phyloP scores from a whole-genome alignment of 1,140 invertebrate species.

The Anthonomus grandis region DNA sequence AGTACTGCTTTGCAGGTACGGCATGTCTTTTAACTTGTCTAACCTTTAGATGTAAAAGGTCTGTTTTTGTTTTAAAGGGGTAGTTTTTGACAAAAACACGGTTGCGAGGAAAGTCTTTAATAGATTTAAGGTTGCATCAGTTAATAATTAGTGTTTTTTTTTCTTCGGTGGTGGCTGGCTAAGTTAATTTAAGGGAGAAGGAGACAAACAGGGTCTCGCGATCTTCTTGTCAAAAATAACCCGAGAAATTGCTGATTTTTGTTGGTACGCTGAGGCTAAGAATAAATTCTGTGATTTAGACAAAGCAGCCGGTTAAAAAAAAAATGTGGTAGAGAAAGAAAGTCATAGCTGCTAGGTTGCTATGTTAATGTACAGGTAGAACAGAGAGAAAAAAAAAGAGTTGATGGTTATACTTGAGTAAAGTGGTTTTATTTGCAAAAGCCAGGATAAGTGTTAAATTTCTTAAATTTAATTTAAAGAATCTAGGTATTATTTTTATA shows the following conservation, averaged over 20 bases:
- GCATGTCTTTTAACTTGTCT: too few relatives aligned
- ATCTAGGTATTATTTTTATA: too few relatives aligned
- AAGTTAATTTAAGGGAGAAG: neutral
- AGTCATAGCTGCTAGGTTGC: slow-evolving; percentile 4
- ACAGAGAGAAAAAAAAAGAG: neutral
- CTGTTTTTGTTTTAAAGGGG: neutral
- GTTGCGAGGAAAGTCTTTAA: neutral
- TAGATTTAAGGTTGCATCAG: neutral
- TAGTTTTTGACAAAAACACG: neutral
- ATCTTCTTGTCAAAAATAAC: neutral
- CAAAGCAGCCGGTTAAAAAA: slow-evolving; percentile 17
- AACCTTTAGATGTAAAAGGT: too few relatives aligned
- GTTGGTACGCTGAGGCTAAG: slow-evolving; percentile 10
- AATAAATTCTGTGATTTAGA: slow-evolving; percentile 24
- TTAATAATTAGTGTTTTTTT: too few relatives aligned
- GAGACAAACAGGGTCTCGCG: slow-evolving; percentile 20
- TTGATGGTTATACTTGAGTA: too few relatives aligned
- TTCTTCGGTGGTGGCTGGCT: neutral
- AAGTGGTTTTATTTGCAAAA: too few relatives aligned
- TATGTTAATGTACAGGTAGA: neutral
- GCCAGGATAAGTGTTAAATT: too few relatives aligned
- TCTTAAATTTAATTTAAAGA: too few relatives aligned
- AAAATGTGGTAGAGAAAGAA: slow-evolving; percentile 14
- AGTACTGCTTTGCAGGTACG: too few relatives aligned
- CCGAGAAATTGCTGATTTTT: neutral